phyloP scores from a whole-genome alignment of 2,113 vertebrate species.

The Baryphthengus martii region DNA sequence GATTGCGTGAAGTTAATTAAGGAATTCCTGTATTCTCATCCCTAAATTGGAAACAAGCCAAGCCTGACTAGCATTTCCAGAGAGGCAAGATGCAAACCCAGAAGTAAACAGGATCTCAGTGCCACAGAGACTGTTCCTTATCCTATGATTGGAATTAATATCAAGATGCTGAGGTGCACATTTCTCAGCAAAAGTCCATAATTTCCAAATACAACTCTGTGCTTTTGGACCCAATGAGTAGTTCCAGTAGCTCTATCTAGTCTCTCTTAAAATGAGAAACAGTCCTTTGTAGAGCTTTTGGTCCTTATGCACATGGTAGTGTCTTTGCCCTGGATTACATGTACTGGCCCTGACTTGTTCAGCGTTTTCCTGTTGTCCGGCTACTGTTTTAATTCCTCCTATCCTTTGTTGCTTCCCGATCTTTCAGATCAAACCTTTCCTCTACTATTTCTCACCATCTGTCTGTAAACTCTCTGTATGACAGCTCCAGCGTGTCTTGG shows the following conservation, averaged over 20 bases:
- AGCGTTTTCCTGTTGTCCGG: background rate
- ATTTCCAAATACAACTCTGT: background rate
- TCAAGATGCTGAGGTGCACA: background rate
- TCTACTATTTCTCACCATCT: background rate
- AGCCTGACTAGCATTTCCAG: background rate
- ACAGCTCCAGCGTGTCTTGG: background rate
- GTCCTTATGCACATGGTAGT: background rate
- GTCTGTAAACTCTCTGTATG: background rate
- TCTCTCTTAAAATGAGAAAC: background rate
- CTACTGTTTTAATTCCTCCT: background rate
- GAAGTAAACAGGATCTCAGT: background rate
- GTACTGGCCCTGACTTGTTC: background rate
- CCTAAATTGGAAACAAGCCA: background rate
- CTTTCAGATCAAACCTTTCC: background rate
- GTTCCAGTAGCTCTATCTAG: background rate
- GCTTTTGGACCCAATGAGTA: background rate
- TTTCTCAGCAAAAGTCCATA: background rate
- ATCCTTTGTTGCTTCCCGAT: background rate
- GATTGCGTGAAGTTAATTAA: background rate
- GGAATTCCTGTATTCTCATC: conserved; percentile 21
- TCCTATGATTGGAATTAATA: background rate
- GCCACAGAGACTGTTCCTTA: background rate
- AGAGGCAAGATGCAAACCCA: background rate
- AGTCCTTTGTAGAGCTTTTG: background rate
- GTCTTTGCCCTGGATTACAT: background rate